Conservation (phyloP, 2,888 invertebrate genomes). For the Lapara coniferarum region DNA sequence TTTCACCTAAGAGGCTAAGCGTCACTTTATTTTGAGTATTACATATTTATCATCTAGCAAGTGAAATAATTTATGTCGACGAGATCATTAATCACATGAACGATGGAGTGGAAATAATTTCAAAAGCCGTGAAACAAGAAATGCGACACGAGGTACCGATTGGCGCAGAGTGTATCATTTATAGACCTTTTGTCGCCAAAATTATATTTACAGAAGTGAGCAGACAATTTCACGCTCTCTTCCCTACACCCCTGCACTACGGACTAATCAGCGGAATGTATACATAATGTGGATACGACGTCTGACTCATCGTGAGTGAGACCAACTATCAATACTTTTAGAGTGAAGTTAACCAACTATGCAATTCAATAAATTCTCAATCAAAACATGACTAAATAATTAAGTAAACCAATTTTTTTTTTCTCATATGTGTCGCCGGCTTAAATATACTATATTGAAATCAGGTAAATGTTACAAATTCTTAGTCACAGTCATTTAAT, state of each 20-base stretch:
- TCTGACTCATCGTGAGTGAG: neutral
- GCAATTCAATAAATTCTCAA: no score
- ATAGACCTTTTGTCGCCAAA: constrained; percentile 83
- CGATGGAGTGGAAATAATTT: constrained; percentile 53
- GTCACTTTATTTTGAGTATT: neutral
- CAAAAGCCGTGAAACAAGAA: constrained; percentile 71
- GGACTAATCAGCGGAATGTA: constrained; percentile 74
- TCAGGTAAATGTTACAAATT: no score
- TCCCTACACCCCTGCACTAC: constrained; percentile 75
- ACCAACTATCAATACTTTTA: neutral
- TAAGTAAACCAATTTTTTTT: no score
- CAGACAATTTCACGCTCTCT: constrained; percentile 84
- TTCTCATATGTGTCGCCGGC: no score
- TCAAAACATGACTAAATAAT: no score
- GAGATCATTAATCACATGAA: neutral
- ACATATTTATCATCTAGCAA: neutral
- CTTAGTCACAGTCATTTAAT: no score
- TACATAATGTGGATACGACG: constrained; percentile 56
- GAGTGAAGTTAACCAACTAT: neutral
- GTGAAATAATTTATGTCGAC: neutral
- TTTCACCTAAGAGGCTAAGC: neutral
- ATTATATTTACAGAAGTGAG: constrained; percentile 84
- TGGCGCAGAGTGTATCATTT: constrained; percentile 79
- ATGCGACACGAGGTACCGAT: constrained; percentile 62
- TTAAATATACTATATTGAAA: no score